Evolutionary conservation across 2,113 vertebrate species (phyloP), one percentile per base, ranked within the genome.

Genomic region (Pitta sordida): DNA sequence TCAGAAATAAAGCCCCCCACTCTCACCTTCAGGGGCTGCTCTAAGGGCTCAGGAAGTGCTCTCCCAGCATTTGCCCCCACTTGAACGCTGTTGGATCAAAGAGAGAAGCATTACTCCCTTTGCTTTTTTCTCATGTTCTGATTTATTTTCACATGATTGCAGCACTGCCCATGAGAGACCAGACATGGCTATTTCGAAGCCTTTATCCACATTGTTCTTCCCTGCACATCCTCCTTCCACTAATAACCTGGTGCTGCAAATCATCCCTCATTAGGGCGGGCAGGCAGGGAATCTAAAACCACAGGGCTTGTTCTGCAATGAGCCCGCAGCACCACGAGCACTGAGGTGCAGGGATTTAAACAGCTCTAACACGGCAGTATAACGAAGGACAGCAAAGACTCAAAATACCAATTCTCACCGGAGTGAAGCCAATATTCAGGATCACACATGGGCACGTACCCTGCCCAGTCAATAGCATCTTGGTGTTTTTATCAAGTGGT

Each of bases 61-160:
- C 53, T 53, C 5, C 37, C 53, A 83, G 44, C 52, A 29, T 49
- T 95, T 65, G 56, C 9, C 19, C 68, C 62, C 32, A 4, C 21
- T 75, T 62, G 32, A 67, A 86, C 13, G 39, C 37, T 73, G 13
- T 22, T 23, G 60, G 65, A 83, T 51, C n/a, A n/a, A 88, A 73
- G 22, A 34, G 34, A 52, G 52, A 7, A 37, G 9, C 0, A 0
- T 48, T 46, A 15, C 52, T 24, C 11, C 37, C 39, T 34, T 24
- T 55, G 41, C 43, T 23, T 55, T 86, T 62, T 60, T 22, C 79
- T 76, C 30, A 4, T 6, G 6, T 64, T 64, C 85, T 20, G 32
- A 76, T 58, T 78, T 64, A 93, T 93, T 95, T 94, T 62, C 69
- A 18, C 71, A 58, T 39, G 63, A 90, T 68, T 88, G 60, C 43